These are phyloP conservation scores for Neoscelio sp. DNA, from an alignment of 2,888 invertebrate species.

Conservation along the genomic window DNA sequence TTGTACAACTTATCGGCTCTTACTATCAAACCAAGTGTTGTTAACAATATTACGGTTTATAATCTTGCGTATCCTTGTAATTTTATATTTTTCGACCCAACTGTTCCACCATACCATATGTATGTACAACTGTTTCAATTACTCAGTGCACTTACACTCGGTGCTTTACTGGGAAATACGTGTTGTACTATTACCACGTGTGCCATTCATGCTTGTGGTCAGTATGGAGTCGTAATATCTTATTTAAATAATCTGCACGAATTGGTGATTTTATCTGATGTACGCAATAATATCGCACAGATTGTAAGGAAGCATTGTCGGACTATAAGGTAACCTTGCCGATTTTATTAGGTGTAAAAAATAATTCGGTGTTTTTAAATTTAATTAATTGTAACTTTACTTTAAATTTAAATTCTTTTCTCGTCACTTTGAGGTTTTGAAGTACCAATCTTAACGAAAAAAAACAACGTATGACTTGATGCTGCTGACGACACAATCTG, in stretches of 20 bases:
- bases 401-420: too few relatives aligned
- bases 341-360: too few relatives aligned
- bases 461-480: too few relatives aligned
- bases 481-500: too few relatives aligned
- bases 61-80: conserved; percentile 3
- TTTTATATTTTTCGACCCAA: conserved; percentile 3
- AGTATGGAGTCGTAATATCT: background rate
- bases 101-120: background rate
- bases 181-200: conserved; percentile 12
- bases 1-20: background rate
- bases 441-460: too few relatives aligned
- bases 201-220: conserved; percentile 16
- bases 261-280: too few relatives aligned
- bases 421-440: too few relatives aligned
- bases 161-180: background rate
- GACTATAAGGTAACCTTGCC: too few relatives aligned
- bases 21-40: background rate
- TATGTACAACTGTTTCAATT: conserved; percentile 7
- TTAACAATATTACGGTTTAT: conserved; percentile 3
- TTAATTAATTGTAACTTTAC: too few relatives aligned
- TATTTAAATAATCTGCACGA: background rate
- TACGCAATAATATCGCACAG: too few relatives aligned
- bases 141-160: background rate
- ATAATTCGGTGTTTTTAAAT: too few relatives aligned
- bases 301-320: too few relatives aligned